phyloP scores from a whole-genome alignment of 2,113 vertebrate genomes.

The Acrocephalus arundinaceus region DNA sequence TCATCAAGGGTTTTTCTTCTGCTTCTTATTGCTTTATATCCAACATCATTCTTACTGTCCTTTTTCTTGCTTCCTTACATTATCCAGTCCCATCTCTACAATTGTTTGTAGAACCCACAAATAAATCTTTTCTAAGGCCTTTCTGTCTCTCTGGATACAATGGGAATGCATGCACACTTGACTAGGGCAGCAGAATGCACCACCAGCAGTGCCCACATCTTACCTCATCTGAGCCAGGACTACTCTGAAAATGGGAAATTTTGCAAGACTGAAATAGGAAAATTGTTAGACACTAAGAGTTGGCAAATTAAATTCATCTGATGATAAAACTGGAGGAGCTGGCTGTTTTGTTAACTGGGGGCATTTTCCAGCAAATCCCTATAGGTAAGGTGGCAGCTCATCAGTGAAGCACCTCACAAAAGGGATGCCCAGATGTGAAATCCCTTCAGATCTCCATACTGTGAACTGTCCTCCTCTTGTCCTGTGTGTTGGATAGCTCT shows the following conservation, averaged over 20 bases:
- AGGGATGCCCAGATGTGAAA: neutral
- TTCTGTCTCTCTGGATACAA: neutral
- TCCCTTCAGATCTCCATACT: neutral
- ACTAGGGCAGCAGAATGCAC: neutral
- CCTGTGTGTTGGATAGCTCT: neutral
- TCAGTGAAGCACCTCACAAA: neutral
- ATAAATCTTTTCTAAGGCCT: neutral
- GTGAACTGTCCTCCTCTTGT: neutral
- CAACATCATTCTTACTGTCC: neutral
- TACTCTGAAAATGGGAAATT: neutral
- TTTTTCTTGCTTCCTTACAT: neutral
- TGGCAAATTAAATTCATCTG: neutral
- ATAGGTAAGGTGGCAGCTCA: neutral
- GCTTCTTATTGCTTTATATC: neutral
- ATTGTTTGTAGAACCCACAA: neutral
- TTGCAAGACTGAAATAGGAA: neutral
- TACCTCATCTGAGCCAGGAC: neutral
- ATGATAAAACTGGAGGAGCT: neutral
- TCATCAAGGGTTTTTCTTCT: neutral
- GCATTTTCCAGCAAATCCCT: neutral
- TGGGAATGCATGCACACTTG: neutral
- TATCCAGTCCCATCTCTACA: neutral
- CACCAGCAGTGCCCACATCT: neutral
- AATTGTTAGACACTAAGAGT: neutral
- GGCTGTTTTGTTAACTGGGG: fast-evolving